Evolutionary conservation across 2,888 invertebrate species (phyloP), one percentile per base, ranked within the genome.

Genomic region (Odiellus spinosus): DNA sequence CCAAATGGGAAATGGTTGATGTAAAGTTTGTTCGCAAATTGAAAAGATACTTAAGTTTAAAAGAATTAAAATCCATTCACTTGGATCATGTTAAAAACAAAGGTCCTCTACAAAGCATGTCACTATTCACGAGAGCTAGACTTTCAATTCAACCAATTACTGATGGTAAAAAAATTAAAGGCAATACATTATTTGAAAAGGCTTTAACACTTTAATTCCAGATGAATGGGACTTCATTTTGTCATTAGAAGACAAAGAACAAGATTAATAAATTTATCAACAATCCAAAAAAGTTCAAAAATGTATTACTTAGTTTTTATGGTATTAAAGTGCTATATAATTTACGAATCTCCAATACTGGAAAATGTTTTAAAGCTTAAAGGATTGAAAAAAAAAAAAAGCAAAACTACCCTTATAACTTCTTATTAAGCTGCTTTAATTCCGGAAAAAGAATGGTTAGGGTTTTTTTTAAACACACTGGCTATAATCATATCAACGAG

Each of bases 1-100:
- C 65, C 3, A 54, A 55, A 35, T 64, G 65, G 65, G 61, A 52
- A 43, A 64, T 64, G 64, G 65, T 65, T 8, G 64, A 66, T 53
- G 63, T 66, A 3, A 56, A 64, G 49, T 63, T 56, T 52, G 57
- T 53, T 3, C 55, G 63, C n/a, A 58, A 59, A 53, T 47, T 64
- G 51, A 59, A 62, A 48, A 51, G 61, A 19, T 64, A 55, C 49
- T 60, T 66, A 21, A 55, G 62, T 10, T 55, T 65, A 33, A 48
- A 59, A 5, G 61, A 62, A 46, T 55, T 65, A 36, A 64, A 64
- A 50, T 45, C 51, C 4, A 32, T 60, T 17, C 62, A 64, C 53
- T 49, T 56, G 33, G 50, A 61, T 21, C 65, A 65, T 53, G 61
- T 61, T 46, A 52, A 44, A 11, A 53, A 41, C 48, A 61, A 59